Conservation (phyloP, 2,113 vertebrate genomes). For the Bettongia penicillata region DNA sequence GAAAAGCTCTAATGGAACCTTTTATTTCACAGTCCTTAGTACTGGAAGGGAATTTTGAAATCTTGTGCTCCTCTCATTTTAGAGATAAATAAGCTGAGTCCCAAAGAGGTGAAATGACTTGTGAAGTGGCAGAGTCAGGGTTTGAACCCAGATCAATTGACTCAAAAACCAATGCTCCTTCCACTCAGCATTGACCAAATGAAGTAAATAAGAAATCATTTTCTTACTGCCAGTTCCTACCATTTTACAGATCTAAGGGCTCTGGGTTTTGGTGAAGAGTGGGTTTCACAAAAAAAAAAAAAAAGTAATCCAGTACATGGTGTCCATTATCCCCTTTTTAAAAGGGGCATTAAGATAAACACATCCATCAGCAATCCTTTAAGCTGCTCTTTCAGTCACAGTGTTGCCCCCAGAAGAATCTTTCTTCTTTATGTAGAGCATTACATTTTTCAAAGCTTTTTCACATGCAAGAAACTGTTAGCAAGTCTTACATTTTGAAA, state of each 20-base stretch:
- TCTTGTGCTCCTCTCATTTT: not conserved
- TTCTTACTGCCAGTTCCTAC: slow-evolving; percentile 45
- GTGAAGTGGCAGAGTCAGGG: not conserved
- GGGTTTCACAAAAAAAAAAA: slow-evolving; percentile 7
- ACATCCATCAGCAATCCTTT: slow-evolving; percentile 7
- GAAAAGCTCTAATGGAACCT: not conserved
- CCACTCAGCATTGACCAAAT: not conserved
- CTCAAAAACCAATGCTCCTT: not conserved
- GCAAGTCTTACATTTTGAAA: slow-evolving; percentile 33
- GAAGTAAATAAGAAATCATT: slow-evolving; percentile 12
- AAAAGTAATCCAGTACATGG: slow-evolving; percentile 3
- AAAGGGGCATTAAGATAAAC: slow-evolving; percentile 26
- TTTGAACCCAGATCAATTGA: not conserved
- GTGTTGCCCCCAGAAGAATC: slow-evolving; percentile 16
- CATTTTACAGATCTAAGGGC: slow-evolving; percentile 9
- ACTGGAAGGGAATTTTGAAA: not conserved
- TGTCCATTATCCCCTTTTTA: slow-evolving; percentile 34
- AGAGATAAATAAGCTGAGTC: not conserved
- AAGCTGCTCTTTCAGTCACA: slow-evolving; percentile 4
- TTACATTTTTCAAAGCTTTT: slow-evolving; percentile 51
- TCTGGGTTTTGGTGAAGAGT: not conserved
- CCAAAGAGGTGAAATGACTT: not conserved
- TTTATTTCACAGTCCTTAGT: not conserved
- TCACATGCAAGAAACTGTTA: slow-evolving; percentile 32
- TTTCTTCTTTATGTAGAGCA: slow-evolving; percentile 24